Percentiles rank a stretch among this genome's conserved stretches.
Conservation (phyloP, 2,113 vertebrate species). For the Petrocephalus microphthalmus region DNA sequence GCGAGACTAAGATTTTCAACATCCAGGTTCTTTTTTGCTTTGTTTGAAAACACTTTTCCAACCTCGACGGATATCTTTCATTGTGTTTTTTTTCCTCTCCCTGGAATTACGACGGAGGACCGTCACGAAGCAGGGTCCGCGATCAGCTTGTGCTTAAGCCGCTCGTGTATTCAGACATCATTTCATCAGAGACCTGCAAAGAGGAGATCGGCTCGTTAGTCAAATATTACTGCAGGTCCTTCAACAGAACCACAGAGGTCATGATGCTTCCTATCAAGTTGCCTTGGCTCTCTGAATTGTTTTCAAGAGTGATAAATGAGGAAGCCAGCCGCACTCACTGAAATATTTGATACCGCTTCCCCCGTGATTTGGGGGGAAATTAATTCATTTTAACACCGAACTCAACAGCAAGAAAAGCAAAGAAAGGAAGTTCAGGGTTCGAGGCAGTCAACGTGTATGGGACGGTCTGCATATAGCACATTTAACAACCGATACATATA, state of each 20-base stretch:
- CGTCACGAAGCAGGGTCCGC: background rate
- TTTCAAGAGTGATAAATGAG: conserved; percentile 39
- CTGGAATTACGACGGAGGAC: background rate
- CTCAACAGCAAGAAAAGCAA: conserved; percentile 1
- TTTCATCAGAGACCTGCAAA: background rate
- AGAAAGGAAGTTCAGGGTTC: background rate
- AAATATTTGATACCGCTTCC: conserved; percentile 41
- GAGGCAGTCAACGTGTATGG: background rate
- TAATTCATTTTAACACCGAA: conserved; percentile 30
- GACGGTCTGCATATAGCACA: background rate
- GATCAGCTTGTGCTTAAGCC: background rate
- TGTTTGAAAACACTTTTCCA: background rate
- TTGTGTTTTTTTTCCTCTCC: background rate
- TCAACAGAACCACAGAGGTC: background rate
- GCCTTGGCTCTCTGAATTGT: conserved; percentile 19
- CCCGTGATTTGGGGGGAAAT: background rate
- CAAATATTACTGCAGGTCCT: background rate
- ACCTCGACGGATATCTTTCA: background rate
- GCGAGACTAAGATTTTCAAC: background rate
- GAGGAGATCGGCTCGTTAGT: background rate
- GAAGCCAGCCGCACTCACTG: conserved; percentile 38
- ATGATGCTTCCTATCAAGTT: background rate
- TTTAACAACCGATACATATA: background rate
- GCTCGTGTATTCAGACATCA: background rate
- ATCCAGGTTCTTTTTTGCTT: background rate